Conservation (phyloP, 1,140 invertebrate species). For the Aphidius gifuensis region DNA sequence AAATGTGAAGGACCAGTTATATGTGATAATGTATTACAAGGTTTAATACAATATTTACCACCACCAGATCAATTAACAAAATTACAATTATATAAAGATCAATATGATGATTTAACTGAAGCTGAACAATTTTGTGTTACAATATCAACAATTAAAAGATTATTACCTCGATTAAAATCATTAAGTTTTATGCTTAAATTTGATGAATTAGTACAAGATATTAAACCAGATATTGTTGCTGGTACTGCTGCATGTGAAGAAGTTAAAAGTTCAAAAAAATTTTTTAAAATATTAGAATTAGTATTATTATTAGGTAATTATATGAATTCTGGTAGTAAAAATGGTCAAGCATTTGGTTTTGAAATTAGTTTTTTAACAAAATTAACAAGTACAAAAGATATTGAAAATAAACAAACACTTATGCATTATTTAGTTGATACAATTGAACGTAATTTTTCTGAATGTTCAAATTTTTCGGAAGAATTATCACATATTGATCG, state of each 20-base stretch:
- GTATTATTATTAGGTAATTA: conserved; percentile 91
- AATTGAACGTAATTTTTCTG: conserved; percentile 84
- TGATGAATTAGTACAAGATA: conserved; percentile 78
- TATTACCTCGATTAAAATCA: conserved; percentile 83
- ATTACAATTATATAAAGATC: conserved; percentile 74
- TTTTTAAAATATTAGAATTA: conserved; percentile 84
- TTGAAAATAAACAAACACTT: conserved; percentile 88
- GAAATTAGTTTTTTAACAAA: conserved; percentile 96
- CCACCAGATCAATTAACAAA: conserved; percentile 83
- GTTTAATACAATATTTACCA: conserved; percentile 85
- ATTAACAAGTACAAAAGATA: conserved; percentile 90
- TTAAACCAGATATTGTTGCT: conserved; percentile 93
- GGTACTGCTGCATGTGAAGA: conserved; percentile 95
- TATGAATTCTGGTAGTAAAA: conserved; percentile 91
- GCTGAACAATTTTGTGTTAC: conserved; percentile 93
- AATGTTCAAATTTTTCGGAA: conserved; percentile 78
- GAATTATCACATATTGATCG: conserved; percentile 84
- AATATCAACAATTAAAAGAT: conserved; percentile 79
- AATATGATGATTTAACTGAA: conserved; percentile 80
- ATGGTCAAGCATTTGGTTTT: conserved; percentile 91
- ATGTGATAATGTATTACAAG: conserved; percentile 76
- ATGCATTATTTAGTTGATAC: conserved; percentile 90
- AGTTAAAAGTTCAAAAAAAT: conserved; percentile 85
- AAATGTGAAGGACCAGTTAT: conserved; percentile 83
- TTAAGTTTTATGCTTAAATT: conserved; percentile 88